These are phyloP conservation scores for Sinodicranocentrus sp. DNA, from an alignment of 2,888 invertebrate species.

Conservation along the genomic window DNA sequence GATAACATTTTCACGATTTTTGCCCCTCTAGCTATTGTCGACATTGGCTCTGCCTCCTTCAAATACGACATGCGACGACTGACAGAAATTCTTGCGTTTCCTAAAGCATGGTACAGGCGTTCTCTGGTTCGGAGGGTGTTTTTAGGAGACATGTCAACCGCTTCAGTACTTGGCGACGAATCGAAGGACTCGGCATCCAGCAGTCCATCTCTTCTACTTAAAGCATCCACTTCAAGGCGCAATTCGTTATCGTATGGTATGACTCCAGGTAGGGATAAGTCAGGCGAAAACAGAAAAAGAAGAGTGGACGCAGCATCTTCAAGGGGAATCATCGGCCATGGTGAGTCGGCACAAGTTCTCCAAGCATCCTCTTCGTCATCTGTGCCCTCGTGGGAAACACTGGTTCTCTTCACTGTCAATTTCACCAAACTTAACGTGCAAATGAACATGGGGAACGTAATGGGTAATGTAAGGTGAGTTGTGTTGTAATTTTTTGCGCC, in stretches of 20 bases:
- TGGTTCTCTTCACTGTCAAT: slow-evolving; percentile 97
- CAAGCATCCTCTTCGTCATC: background rate
- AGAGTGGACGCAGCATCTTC: slow-evolving; percentile 1
- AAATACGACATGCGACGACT: slow-evolving; percentile 99
- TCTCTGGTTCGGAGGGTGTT: slow-evolving; percentile 95
- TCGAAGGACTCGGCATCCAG: slow-evolving; percentile 67
- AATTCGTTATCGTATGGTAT: slow-evolving; percentile 35
- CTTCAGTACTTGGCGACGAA: slow-evolving; percentile 79
- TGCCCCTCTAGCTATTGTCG: slow-evolving; percentile 94
- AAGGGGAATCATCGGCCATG: no score
- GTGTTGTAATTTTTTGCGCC: no score
- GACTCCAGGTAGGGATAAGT: background rate
- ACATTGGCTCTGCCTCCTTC: slow-evolving; percentile 97
- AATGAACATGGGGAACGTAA: slow-evolving; percentile 99
- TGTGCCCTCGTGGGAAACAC: slow-evolving; percentile 93
- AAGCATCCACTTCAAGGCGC: slow-evolving; percentile 23
- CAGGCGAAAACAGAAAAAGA: slow-evolving; percentile 8
- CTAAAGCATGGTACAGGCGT: slow-evolving; percentile 98
- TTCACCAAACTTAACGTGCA: slow-evolving; percentile 97
- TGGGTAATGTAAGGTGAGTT: slow-evolving; percentile 90
- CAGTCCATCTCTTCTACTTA: slow-evolving; percentile 72
- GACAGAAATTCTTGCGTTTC: slow-evolving; percentile 97
- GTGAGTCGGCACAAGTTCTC: no score
- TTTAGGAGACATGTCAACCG: slow-evolving; percentile 88
- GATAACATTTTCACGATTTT: no score